These are phyloP conservation scores for Ancistrus triradiatus DNA, from an alignment of 2,113 vertebrate species.

Conservation along the genomic window DNA sequence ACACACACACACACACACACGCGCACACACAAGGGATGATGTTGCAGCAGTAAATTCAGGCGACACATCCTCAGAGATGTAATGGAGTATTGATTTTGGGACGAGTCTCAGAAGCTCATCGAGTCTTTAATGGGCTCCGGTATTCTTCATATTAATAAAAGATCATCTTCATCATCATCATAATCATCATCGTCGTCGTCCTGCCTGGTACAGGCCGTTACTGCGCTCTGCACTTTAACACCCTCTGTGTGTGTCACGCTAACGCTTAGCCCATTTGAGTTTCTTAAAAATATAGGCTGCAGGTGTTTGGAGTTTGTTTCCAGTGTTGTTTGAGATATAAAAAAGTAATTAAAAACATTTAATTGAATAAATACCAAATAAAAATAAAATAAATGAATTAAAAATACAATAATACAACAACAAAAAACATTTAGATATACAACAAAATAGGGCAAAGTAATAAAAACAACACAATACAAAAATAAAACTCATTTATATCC, in stretches of 20 bases:
- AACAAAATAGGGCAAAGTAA: too few relatives aligned
- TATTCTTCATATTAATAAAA: constrained; percentile 43
- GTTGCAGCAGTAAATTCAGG: constrained; percentile 38
- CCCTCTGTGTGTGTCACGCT: background rate
- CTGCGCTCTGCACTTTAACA: background rate
- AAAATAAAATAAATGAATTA: too few relatives aligned
- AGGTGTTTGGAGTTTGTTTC: too few relatives aligned
- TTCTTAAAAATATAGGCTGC: too few relatives aligned
- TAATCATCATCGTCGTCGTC: constrained; percentile 23
- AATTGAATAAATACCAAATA: too few relatives aligned
- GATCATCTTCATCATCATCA: constrained; percentile 29
- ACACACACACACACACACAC: constrained; percentile 38
- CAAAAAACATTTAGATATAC: too few relatives aligned
- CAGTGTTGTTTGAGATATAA: too few relatives aligned
- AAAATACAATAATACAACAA: too few relatives aligned
- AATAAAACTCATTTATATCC: too few relatives aligned
- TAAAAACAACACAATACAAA: too few relatives aligned
- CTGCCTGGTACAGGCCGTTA: constrained; percentile 13
- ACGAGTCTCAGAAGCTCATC: constrained; percentile 21
- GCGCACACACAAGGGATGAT: background rate
- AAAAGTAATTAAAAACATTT: too few relatives aligned
- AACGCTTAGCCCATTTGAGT: background rate
- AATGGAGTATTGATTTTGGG: constrained; percentile 37
- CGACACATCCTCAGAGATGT: constrained; percentile 18
- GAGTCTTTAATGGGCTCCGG: constrained; percentile 31